These are phyloP conservation scores for Lasioglossum zephyrum DNA, from an alignment of 2,888 invertebrate genomes.

Conservation along the genomic window DNA sequence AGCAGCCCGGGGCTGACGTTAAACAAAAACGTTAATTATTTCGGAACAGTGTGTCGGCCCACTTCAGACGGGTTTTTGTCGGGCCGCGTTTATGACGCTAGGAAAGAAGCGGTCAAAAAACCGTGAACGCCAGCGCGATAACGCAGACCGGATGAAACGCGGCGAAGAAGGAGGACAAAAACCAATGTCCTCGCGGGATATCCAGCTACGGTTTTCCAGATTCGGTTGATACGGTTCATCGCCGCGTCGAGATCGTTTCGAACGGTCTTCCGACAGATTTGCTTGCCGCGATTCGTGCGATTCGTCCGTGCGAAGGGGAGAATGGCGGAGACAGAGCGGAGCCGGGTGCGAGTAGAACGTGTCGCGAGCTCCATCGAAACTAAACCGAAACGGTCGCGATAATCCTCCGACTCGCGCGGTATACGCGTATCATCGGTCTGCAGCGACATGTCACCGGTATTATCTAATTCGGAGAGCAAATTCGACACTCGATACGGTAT, in stretches of 20 bases:
- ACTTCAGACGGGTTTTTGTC: conserved; percentile 66
- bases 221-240: background rate
- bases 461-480: conserved; percentile 57
- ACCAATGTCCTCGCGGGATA: background rate
- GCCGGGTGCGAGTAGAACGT: conserved; percentile 12
- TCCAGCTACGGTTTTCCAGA: background rate
- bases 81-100: conserved; percentile 53
- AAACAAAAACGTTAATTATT: conserved; percentile 72
- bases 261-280: conserved; percentile 19
- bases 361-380: conserved; percentile 51
- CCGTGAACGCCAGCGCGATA: no score
- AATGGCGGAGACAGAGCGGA: background rate
- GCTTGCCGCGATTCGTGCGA: conserved; percentile 1
- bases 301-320: background rate
- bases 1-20: conserved; percentile 36
- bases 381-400: conserved; percentile 50
- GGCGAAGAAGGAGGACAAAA: background rate
- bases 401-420: conserved; percentile 49
- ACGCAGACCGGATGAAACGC: background rate
- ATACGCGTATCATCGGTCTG: conserved; percentile 53
- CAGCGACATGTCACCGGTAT: conserved; percentile 55
- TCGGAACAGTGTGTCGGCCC: conserved; percentile 54
- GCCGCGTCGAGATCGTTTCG: background rate
- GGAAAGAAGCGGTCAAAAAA: conserved; percentile 44
- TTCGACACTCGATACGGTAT: conserved; percentile 41